Evolutionary conservation across 2,888 invertebrate genomes (phyloP).

Genomic region (Galerucella nymphaeae): DNA sequence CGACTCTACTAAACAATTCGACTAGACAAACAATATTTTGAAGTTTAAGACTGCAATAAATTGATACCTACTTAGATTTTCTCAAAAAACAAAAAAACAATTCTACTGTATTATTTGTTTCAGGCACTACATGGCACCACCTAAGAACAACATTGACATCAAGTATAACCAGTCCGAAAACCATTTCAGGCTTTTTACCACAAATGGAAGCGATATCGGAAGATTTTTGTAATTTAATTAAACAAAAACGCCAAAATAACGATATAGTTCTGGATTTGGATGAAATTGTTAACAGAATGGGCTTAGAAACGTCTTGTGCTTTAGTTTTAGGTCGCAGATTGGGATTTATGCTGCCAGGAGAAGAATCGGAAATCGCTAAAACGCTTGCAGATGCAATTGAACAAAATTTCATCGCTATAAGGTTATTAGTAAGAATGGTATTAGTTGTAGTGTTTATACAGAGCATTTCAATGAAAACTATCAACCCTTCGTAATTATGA

Average conservation of each 20-base stretch:
- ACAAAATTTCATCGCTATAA: slow-evolving; percentile 75
- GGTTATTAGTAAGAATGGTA: slow-evolving; percentile 3
- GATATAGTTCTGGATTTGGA: slow-evolving; percentile 74
- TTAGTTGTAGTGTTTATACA: too few species aligned
- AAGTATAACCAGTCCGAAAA: slow-evolving; percentile 80
- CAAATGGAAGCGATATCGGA: slow-evolving; percentile 80
- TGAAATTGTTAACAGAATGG: slow-evolving; percentile 80
- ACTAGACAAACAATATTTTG: too few species aligned
- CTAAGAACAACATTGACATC: slow-evolving; percentile 79
- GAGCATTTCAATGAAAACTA: too few species aligned
- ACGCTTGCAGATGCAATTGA: slow-evolving; percentile 80
- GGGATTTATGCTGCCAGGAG: slow-evolving; percentile 72
- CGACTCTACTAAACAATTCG: too few species aligned
- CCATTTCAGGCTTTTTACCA: slow-evolving; percentile 80
- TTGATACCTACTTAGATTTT: too few species aligned
- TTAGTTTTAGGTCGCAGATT: slow-evolving; percentile 82
- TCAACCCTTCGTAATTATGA: too few species aligned
- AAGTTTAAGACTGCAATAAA: too few species aligned
- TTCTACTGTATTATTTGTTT: slow-evolving; percentile 63
- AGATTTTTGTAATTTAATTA: slow-evolving; percentile 78
- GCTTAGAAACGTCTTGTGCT: slow-evolving; percentile 84
- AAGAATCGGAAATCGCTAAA: slow-evolving; percentile 67
- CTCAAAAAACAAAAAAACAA: too few species aligned
- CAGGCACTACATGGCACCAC: slow-evolving; percentile 82
- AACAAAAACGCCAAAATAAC: slow-evolving; percentile 66